phyloP scores from a whole-genome alignment of 2,888 invertebrate genomes.

The Apamea monoglypha region DNA sequence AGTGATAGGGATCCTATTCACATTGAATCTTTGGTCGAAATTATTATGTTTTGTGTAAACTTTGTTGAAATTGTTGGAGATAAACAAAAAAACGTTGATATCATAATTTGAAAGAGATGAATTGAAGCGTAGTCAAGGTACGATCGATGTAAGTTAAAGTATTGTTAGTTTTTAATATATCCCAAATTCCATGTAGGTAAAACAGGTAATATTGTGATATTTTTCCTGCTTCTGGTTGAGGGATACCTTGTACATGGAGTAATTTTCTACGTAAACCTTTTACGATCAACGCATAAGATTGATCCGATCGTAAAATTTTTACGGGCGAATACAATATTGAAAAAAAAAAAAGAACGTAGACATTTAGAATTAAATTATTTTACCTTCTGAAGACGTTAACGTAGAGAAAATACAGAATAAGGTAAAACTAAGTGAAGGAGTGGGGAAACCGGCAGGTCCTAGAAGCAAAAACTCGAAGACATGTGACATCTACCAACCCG shows the following conservation, averaged over 20 bases:
- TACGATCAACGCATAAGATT: conserved; percentile 32
- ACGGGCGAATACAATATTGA: conserved; percentile 16
- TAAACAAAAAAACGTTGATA: background rate
- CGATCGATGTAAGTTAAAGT: background rate
- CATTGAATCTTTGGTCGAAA: background rate
- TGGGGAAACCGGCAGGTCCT: no score
- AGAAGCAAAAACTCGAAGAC: no score
- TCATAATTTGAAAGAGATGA: background rate
- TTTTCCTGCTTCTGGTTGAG: background rate
- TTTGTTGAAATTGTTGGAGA: background rate
- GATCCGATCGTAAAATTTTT: conserved; percentile 38
- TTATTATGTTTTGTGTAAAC: background rate
- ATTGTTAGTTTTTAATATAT: background rate
- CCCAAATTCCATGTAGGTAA: background rate
- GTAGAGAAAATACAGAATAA: background rate
- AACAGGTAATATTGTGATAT: background rate
- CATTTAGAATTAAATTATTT: background rate
- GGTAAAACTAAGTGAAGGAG: background rate
- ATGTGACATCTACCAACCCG: no score
- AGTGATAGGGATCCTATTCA: background rate
- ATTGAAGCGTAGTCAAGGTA: background rate
- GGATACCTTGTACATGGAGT: background rate
- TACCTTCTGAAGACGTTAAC: background rate
- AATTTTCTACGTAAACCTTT: conserved; percentile 19
- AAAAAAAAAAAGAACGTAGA: background rate